Evolutionary conservation across 2,888 invertebrate genomes (phyloP), one percentile per base, ranked within the genome.

Genomic region (Epistrophe grossulariae): DNA sequence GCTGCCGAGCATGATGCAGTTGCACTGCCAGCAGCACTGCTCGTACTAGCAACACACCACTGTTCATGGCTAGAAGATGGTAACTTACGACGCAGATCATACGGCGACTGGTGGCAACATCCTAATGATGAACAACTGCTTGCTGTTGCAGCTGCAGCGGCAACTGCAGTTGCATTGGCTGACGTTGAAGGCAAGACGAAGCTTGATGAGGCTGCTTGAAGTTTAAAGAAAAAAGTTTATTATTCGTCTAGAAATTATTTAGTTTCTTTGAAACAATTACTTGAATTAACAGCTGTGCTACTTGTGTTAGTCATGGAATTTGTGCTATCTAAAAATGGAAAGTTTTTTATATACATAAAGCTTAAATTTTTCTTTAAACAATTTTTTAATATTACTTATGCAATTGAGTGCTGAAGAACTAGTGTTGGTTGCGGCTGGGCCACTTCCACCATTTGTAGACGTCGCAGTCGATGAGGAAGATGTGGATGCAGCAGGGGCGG

Each of bases 1-100:
- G 88, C 88, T 17, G 84, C 72, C 17, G 78, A 79, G 31, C 82
- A 81, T 68, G 88, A 81, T 68, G 85, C 78, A 6, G 85, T 79
- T 76, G 85, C 84, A 73, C 79, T 76, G 57, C 78, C 82, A 70
- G 79, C 79, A 57, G 88, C 85, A 80, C 88, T 88, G 72, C 84
- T 87, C 59, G 83, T 83, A 68, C 83, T 83, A 2, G 89, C 88
- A 74, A 89, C 89, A 80, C 92, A 91, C 92, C 92, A 92, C 79
- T 92, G 92, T 55, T 92, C 92, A 72, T 92, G 92, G 79, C 89
- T 91, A 84, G 84, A 92, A 55, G 90, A 88, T 70, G 91, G 90
- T 88, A 93, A 97, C 93, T 98, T 98, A 90, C 98, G 95, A 88
- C 98, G 95, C 91, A 98, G 94, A 93, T 98, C 98, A 92, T 98